phyloP scores from a whole-genome alignment of 2,113 vertebrate species.

The Pithys albifrons region DNA sequence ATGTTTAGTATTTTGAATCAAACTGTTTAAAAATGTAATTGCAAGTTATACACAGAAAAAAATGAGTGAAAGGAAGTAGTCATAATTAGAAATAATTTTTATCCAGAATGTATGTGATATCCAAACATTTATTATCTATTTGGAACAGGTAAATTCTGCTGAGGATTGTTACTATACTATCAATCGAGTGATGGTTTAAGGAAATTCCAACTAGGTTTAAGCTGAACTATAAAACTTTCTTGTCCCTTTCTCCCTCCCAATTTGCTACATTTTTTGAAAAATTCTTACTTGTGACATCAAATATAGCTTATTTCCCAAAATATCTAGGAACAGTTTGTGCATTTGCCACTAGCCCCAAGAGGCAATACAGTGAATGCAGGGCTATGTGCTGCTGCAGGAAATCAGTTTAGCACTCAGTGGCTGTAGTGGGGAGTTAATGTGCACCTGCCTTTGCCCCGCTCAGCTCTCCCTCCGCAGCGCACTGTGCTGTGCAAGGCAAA shows the following conservation, averaged over 20 bases:
- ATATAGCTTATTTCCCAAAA: not conserved
- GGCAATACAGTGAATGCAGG: accelerated
- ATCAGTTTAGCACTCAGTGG: not conserved
- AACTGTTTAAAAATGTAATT: conserved; percentile 4
- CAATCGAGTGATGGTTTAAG: not conserved
- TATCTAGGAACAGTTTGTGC: not conserved
- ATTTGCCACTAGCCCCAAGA: not conserved
- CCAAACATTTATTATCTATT: not conserved
- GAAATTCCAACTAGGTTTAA: not conserved
- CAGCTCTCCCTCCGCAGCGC: accelerated
- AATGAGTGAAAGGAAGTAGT: not conserved
- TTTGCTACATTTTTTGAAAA: not conserved
- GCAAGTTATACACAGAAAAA: not conserved
- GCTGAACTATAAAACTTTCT: not conserved
- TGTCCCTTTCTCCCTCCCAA: not conserved
- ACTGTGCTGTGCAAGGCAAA: not conserved
- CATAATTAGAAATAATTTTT: not conserved
- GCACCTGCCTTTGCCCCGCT: not conserved
- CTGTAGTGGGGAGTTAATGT: not conserved
- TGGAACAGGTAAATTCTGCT: not conserved
- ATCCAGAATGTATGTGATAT: not conserved
- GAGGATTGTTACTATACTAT: not conserved
- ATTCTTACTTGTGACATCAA: not conserved
- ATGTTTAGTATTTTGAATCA: not conserved
- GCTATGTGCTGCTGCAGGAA: not conserved